Evolutionary conservation across 2,888 invertebrate species (phyloP), one percentile per base, ranked within the genome.

Genomic region (Acrobeloides nanus): DNA sequence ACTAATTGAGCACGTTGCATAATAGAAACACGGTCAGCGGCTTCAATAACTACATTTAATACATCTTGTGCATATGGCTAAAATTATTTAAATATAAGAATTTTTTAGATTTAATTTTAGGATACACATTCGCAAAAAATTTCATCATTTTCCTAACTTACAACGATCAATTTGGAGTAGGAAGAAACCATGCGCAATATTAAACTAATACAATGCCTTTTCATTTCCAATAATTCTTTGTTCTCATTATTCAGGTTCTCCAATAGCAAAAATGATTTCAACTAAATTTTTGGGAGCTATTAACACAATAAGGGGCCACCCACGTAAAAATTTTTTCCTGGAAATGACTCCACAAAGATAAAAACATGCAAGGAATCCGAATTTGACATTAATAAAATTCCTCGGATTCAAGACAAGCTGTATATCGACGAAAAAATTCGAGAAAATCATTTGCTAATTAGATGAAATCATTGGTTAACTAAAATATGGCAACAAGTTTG

Each of bases 1-100:
- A 61, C 54, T 7, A 62, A 50, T 31, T 51, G 61, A 15, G 64
- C 57, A 15, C 54, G 37, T 38, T 62, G 62, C 64, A 62, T 64
- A n/a, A 46, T 46, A n/a, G 59, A 48, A n/a, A 62, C 57, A 17
- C 23, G 34, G 8, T 33, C 29, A 1, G 48, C 46, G 4, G 60
- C 64, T n/a, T 38, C 20, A 3, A 43, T 27, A 24, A 51, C 53
- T 15, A 59, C 49, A 21, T 62, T 51, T 34, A 62, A 48, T 18
- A 62, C 38, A 42, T 20, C 23, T 25, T 45, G 37, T 5, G 56
- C 58, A 27, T 55, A 59, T 3, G 33, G 48, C 62, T 57, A 34
- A 8, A 50, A 45, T 18, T 35, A 46, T 15, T n/a, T 20, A 8
- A n/a, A 25, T 46, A 31, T 12, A 29, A 29, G 31, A 29, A 12